These are phyloP conservation scores for Trichomalopsis sarcophagae DNA, from an alignment of 1,140 invertebrate species.

Conservation along the genomic window DNA sequence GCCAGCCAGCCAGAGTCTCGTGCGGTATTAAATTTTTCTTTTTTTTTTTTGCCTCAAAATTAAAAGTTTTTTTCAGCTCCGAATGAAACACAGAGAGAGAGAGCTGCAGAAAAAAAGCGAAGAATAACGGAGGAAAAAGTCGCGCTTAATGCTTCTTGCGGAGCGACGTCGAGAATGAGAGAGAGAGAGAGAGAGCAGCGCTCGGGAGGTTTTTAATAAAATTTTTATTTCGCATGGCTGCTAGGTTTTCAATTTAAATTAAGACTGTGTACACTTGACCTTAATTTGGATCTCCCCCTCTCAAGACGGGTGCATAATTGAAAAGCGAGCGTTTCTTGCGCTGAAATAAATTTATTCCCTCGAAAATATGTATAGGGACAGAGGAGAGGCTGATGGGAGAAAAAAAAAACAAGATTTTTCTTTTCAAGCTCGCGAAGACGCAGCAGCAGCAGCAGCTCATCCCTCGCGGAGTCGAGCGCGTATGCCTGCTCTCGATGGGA, in stretches of 20 bases:
- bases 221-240: conserved; percentile 4
- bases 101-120: no score
- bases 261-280: conserved; percentile 3
- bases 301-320: background rate
- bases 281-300: background rate
- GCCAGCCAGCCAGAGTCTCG: background rate
- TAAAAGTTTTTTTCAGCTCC: background rate
- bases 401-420: background rate
- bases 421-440: background rate
- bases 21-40: background rate
- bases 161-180: background rate
- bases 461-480: background rate
- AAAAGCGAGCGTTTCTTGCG: background rate
- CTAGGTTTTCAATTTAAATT: background rate
- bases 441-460: background rate
- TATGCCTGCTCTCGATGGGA: background rate
- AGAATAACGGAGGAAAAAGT: background rate
- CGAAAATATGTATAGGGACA: background rate
- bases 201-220: background rate
- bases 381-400: no score
- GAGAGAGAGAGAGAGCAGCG: no score
- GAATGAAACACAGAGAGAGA: background rate
- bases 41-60: background rate
- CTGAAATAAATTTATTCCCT: background rate
- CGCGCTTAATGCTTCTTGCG: background rate